A percentile compares a stretch with the other conserved stretches of the same genome.
Conservation (phyloP, 2,888 invertebrate species). For the Amblyteles armatorius region DNA sequence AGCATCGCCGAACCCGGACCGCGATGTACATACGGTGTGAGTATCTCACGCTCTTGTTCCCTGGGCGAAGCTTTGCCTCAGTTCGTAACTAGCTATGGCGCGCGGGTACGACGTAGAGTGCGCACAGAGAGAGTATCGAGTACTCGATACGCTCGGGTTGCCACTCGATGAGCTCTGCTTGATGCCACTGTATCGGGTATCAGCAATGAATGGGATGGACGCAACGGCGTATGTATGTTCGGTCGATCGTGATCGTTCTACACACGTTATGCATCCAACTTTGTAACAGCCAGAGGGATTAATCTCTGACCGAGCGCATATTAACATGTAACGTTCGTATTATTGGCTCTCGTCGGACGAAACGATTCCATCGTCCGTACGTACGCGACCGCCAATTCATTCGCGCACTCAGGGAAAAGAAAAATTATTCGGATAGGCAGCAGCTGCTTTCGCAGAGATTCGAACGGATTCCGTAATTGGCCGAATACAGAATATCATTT, state of each 20-base stretch:
- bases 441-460: too few relatives aligned
- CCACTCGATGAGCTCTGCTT: constrained; percentile 9
- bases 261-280: neutral
- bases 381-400: neutral
- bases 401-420: too few relatives aligned
- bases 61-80: constrained; percentile 15
- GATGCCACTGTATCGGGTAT: neutral
- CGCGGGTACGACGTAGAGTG: neutral
- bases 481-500: too few relatives aligned
- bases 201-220: neutral
- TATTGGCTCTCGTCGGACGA: neutral
- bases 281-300: neutral
- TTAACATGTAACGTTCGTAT: neutral
- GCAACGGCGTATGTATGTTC: neutral
- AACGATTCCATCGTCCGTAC: neutral
- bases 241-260: neutral
- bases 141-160: neutral
- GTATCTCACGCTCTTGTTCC: constrained; percentile 22
- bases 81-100: neutral
- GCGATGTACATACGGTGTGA: neutral
- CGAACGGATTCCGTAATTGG: too few relatives aligned
- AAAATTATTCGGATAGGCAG: too few relatives aligned
- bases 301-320: neutral
- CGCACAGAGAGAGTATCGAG: neutral
- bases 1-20: constrained; percentile 8